Percentiles rank a stretch among this genome's conserved stretches.
Evolutionary conservation across 2,113 vertebrate species (phyloP).

Genomic region (Osmerus eperlanus): DNA sequence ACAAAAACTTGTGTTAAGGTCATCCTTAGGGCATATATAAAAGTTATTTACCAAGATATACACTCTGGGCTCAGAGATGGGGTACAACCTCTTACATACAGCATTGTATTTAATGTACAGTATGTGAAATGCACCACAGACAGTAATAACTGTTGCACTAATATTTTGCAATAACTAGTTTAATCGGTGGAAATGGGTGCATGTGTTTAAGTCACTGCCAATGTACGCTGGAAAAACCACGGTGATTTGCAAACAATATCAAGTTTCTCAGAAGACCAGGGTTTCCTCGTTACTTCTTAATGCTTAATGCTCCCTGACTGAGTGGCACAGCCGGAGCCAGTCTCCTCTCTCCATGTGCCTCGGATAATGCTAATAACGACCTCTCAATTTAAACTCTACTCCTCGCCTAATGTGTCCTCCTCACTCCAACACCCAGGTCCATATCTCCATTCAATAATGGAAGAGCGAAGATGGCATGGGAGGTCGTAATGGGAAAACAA

Average conservation of each 20-base stretch:
- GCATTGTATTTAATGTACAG: too few relatives aligned
- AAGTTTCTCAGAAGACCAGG: slow-evolving; percentile 63
- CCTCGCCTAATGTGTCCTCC: slow-evolving; percentile 51
- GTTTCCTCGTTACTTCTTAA: slow-evolving; percentile 59
- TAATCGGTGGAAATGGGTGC: background rate
- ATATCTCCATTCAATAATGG: slow-evolving; percentile 52
- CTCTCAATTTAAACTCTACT: slow-evolving; percentile 67
- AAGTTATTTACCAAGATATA: background rate
- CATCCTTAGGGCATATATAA: background rate
- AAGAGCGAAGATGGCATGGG: slow-evolving; percentile 33
- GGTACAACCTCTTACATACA: background rate
- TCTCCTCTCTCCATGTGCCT: slow-evolving; percentile 57
- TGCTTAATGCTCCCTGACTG: slow-evolving; percentile 72
- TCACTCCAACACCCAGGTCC: slow-evolving; percentile 27
- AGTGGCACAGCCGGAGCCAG: slow-evolving; percentile 66
- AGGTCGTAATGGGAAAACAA: slow-evolving; percentile 56
- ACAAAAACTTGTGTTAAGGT: background rate
- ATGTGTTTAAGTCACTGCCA: slow-evolving; percentile 21
- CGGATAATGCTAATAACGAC: slow-evolving; percentile 68
- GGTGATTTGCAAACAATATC: slow-evolving; percentile 71
- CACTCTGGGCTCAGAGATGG: background rate
- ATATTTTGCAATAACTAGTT: background rate
- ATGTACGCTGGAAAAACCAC: slow-evolving; percentile 35
- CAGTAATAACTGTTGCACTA: background rate
- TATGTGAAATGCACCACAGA: too few relatives aligned